Percentiles rank a stretch among this genome's conserved stretches.
Conservation (phyloP, 1,140 invertebrate species). For the Trichonephila clavipes region DNA sequence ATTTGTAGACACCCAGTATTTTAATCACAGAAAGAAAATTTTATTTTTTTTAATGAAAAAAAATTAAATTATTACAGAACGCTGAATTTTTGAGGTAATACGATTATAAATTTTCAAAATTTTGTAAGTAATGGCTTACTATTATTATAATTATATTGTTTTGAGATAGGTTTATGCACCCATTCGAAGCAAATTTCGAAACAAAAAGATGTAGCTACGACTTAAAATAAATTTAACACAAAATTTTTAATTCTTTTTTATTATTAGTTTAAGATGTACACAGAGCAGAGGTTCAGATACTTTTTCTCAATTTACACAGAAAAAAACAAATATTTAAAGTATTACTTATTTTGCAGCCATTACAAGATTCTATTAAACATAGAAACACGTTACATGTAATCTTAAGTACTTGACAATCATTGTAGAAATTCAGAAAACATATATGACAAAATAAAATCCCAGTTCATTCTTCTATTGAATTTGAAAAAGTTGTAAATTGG, state of each 20-base stretch:
- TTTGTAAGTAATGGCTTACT: too few relatives aligned
- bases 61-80: too few relatives aligned
- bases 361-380: not conserved
- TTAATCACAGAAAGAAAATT: too few relatives aligned
- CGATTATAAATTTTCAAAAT: too few relatives aligned
- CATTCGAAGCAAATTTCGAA: too few relatives aligned
- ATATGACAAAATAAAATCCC: not conserved
- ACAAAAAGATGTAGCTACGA: too few relatives aligned
- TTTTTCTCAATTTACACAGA: slow-evolving; percentile 1
- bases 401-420: not conserved
- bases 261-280: slow-evolving; percentile 22
- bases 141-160: too few relatives aligned
- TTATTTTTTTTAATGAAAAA: too few relatives aligned
- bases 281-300: slow-evolving; percentile 5
- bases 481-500: too few relatives aligned
- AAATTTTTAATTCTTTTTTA: not conserved
- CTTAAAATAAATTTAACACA: not conserved
- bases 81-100: too few relatives aligned
- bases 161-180: too few relatives aligned
- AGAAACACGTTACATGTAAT: not conserved
- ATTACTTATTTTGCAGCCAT: not conserved
- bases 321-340: not conserved
- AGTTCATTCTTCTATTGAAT: not conserved
- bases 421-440: not conserved
- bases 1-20: too few relatives aligned